These are phyloP conservation scores for Drosophila rhopaloa DNA, from an alignment of 1,140 invertebrate genomes.

Conservation along the genomic window DNA sequence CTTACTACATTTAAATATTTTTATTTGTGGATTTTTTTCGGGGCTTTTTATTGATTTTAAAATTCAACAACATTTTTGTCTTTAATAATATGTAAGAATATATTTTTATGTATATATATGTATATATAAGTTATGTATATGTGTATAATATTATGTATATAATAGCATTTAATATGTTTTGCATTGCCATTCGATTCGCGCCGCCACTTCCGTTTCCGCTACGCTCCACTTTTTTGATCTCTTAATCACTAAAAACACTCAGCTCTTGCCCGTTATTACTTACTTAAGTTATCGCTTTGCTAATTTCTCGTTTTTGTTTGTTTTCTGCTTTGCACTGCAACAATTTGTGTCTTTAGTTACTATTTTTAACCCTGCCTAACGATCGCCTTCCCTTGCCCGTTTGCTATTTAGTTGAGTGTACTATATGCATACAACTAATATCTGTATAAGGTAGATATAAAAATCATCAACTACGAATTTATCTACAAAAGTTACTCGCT, in stretches of 20 bases:
- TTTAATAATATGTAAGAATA: constrained; percentile 77
- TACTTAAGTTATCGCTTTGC: constrained; percentile 54
- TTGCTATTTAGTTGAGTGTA: constrained; percentile 56
- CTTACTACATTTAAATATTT: constrained; percentile 58
- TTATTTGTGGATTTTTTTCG: constrained; percentile 41
- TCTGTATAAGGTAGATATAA: constrained; percentile 70
- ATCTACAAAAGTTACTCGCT: constrained; percentile 75
- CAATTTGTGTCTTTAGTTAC: constrained; percentile 82
- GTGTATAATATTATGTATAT: constrained; percentile 69
- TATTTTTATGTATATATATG: constrained; percentile 62
- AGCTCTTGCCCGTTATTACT: constrained; percentile 20
- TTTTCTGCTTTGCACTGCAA: constrained; percentile 77
- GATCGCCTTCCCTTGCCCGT: constrained; percentile 32
- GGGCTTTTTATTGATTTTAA: constrained; percentile 72
- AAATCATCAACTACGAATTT: constrained; percentile 80
- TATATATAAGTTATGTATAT: constrained; percentile 68
- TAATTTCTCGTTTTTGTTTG: constrained; percentile 42
- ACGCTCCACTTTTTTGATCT: constrained; percentile 9
- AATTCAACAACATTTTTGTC: constrained; percentile 78
- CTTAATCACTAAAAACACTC: constrained; percentile 44
- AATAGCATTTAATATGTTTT: constrained; percentile 74
- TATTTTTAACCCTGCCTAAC: constrained; percentile 76
- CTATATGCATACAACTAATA: constrained; percentile 45
- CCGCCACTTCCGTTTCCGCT: constrained; percentile 28
- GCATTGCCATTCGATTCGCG: constrained; percentile 60